A percentile compares a stretch with the other conserved stretches of the same genome.
Conservation (phyloP, 2,113 vertebrate genomes). For the Cettia cetti region DNA sequence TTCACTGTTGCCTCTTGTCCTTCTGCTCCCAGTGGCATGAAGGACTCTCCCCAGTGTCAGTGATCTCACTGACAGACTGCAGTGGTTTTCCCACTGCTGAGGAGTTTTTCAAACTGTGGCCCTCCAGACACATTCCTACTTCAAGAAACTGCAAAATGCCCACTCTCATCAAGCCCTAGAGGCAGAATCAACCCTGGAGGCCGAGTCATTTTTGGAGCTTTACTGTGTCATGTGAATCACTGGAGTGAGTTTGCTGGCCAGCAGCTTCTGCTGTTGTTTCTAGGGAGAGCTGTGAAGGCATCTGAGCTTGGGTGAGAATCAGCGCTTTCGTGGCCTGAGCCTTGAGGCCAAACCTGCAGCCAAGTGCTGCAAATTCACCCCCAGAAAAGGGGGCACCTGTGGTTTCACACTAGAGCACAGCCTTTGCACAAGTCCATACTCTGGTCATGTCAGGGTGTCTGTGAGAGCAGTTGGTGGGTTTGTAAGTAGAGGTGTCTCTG, state of each 20-base stretch:
- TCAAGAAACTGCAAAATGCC: not conserved
- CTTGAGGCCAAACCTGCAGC: not conserved
- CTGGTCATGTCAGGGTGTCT: rapidly evolving
- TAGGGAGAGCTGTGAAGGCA: not conserved
- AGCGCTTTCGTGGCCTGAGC: not conserved
- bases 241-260: not conserved
- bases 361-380: not conserved
- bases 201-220: not conserved
- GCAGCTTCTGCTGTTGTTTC: not conserved
- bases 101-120: not conserved
- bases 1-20: not conserved
- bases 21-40: not conserved
- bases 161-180: not conserved
- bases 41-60: not conserved
- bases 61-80: not conserved
- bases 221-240: not conserved
- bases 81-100: not conserved
- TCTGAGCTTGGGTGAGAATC: not conserved
- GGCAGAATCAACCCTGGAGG: not conserved
- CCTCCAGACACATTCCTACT: not conserved
- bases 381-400: not conserved
- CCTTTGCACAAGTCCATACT: rapidly evolving
- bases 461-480: not conserved
- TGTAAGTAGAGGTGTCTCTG: not conserved
- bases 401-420: not conserved